Evolutionary conservation across 1,140 invertebrate genomes (phyloP).

Genomic region (Zelostemma sp.): DNA sequence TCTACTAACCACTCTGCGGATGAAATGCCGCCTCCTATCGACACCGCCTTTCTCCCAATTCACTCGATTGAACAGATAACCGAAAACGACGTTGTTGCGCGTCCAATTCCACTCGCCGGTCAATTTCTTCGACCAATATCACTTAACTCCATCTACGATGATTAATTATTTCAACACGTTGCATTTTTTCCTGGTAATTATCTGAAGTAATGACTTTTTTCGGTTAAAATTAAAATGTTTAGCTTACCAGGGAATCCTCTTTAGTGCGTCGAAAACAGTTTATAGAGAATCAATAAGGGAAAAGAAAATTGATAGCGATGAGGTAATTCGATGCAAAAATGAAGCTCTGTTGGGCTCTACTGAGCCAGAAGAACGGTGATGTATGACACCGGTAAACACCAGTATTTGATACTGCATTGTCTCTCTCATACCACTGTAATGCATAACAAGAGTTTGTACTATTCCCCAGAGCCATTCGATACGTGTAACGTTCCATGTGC

Average conservation of each 20-base stretch:
- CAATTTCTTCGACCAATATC: constrained; percentile 34
- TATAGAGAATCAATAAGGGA: constrained; percentile 27
- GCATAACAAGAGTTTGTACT: no score
- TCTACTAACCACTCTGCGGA: constrained; percentile 25
- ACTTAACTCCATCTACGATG: constrained; percentile 23
- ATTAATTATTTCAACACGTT: constrained; percentile 30
- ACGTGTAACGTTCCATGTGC: no score
- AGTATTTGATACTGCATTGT: background rate
- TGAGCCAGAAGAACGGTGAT: background rate
- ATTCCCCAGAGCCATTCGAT: no score
- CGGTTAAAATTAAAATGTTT: no score
- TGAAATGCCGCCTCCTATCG: constrained; percentile 50
- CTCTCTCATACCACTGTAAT: no score
- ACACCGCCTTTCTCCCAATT: constrained; percentile 49
- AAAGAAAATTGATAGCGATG: constrained; percentile 13
- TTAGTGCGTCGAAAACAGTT: constrained; percentile 15
- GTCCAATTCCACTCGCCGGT: constrained; percentile 50
- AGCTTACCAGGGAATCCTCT: no score
- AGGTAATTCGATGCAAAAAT: constrained; percentile 11
- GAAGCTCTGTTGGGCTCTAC: background rate
- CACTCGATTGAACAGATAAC: constrained; percentile 60
- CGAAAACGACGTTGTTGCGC: constrained; percentile 58
- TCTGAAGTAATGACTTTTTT: no score
- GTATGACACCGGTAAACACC: background rate
- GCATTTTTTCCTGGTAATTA: no score